Conservation (phyloP, 2,797 vertebrate species). For the Nannoperca australis region DNA sequence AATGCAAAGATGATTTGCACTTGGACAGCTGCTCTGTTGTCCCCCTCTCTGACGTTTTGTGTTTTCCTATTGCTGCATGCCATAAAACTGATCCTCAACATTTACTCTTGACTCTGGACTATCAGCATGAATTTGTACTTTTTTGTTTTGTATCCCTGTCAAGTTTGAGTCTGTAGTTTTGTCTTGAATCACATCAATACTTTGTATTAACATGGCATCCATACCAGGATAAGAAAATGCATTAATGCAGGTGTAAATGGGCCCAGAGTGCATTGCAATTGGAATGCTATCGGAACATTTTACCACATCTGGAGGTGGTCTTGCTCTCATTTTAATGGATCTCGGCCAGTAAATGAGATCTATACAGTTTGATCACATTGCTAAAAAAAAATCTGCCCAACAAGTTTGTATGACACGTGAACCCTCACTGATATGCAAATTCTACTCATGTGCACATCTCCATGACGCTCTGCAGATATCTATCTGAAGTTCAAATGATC, state of each 20-base stretch:
- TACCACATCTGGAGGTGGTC: not conserved
- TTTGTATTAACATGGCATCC: not conserved
- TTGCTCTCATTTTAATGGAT: not conserved
- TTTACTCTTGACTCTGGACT: conserved; percentile 11
- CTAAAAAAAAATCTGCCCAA: not conserved
- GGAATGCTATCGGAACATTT: not conserved
- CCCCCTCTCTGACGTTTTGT: conserved; percentile 15
- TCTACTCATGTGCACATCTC: not conserved
- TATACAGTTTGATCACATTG: not conserved
- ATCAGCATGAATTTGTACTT: conserved; percentile 31
- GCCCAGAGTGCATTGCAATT: not conserved
- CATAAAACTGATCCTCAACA: not conserved
- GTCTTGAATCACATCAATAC: not conserved
- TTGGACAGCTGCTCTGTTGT: conserved; percentile 21
- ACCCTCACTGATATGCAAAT: not conserved
- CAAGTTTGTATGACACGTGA: not conserved
- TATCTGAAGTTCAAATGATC: not conserved
- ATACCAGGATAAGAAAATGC: not conserved
- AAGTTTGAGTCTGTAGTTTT: not conserved
- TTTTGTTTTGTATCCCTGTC: conserved; percentile 1
- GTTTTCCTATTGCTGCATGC: conserved; percentile 43
- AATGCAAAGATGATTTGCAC: conserved; percentile 24
- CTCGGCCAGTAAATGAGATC: not conserved
- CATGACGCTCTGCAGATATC: not conserved
- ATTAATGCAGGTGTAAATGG: not conserved